phyloP scores from a whole-genome alignment of 2,797 vertebrate genomes.

The Ptychadena robeensis region DNA sequence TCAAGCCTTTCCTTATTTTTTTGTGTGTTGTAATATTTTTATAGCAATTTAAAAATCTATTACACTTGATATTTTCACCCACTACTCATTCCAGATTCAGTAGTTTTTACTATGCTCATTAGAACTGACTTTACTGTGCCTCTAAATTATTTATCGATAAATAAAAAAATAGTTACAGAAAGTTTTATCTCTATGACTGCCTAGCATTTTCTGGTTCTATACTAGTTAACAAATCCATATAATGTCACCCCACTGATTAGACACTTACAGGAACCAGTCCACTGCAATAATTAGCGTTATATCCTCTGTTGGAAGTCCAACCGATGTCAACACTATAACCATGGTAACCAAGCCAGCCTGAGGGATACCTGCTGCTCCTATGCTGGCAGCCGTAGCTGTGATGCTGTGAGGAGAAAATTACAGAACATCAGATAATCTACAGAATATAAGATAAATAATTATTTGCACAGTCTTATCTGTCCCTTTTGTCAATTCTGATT shows the following conservation, averaged over 20 bases:
- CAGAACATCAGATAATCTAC: background rate
- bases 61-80: no score
- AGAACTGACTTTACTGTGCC: no score
- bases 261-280: constrained; percentile 98
- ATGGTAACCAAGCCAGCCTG: constrained; percentile 98
- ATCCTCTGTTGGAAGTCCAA: constrained; percentile 96
- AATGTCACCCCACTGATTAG: constrained; percentile 1
- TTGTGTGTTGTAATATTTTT: no score
- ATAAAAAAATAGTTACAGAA: background rate
- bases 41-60: no score
- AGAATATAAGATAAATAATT: background rate
- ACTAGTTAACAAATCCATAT: constrained; percentile 1
- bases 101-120: no score
- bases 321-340: constrained; percentile 96
- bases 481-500: background rate
- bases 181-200: background rate
- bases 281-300: constrained; percentile 96
- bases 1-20: no score
- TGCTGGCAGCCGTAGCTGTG: constrained; percentile 95
- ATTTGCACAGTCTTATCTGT: background rate
- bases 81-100: no score
- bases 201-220: background rate
- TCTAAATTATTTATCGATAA: no score
- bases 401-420: constrained; percentile 77
- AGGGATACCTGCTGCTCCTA: constrained; percentile 95